Evolutionary conservation across 2,888 invertebrate species (phyloP).

Genomic region (Calephelis perditalis): DNA sequence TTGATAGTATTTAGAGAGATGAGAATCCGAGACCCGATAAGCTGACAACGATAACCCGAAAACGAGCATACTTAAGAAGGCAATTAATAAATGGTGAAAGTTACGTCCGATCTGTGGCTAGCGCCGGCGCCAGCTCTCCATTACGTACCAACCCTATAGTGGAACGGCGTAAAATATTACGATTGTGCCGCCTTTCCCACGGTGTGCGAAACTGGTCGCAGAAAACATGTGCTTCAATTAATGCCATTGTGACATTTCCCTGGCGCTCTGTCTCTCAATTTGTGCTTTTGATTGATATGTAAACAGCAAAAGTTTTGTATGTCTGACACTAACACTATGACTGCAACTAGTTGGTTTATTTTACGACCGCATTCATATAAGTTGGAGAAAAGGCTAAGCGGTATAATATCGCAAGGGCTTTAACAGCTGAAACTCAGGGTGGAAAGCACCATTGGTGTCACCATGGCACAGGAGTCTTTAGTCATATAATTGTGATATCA

Average conservation of each 20-base stretch:
- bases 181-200: slow-evolving; percentile 63
- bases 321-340: too few species aligned
- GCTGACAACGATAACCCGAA: not conserved
- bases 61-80: not conserved
- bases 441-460: too few species aligned
- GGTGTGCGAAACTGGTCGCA: slow-evolving; percentile 71
- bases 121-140: slow-evolving; percentile 5
- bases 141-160: slow-evolving; percentile 11
- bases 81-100: slow-evolving; percentile 11
- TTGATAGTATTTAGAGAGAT: too few species aligned
- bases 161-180: slow-evolving; percentile 15
- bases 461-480: too few species aligned
- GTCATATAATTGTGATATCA: too few species aligned
- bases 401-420: too few species aligned
- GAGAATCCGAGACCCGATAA: too few species aligned
- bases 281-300: not conserved
- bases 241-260: slow-evolving; percentile 70
- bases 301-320: too few species aligned
- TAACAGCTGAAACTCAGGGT: too few species aligned
- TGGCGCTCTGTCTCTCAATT: slow-evolving; percentile 36
- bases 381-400: too few species aligned
- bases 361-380: too few species aligned
- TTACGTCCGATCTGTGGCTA: not conserved
- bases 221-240: slow-evolving; percentile 69
- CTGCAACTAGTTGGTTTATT: too few species aligned